phyloP scores from a whole-genome alignment of 2,888 invertebrate species.

The Sarcophaga rosellei region DNA sequence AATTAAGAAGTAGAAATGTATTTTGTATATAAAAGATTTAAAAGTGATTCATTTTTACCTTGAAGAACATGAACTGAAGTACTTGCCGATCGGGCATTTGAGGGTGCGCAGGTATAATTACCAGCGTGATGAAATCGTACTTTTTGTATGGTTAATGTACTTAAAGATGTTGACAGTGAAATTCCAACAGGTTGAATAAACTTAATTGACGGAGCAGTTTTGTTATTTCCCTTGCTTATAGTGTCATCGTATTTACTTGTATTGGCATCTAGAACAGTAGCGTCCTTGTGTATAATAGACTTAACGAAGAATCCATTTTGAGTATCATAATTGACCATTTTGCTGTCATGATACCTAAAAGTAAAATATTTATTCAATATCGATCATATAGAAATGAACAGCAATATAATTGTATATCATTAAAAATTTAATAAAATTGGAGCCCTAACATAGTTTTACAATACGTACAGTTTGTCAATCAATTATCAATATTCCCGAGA shows the following conservation, averaged over 20 bases:
- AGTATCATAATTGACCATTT: constrained; percentile 92
- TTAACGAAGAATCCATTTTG: constrained; percentile 84
- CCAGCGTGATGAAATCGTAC: constrained; percentile 87
- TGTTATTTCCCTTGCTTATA: constrained; percentile 57
- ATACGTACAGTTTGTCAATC: too few species aligned
- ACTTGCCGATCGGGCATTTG: constrained; percentile 88
- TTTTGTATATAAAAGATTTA: background rate
- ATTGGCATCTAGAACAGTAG: constrained; percentile 70
- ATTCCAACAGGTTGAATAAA: constrained; percentile 49
- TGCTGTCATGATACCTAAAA: constrained; percentile 89
- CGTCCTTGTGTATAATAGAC: constrained; percentile 74
- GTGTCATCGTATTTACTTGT: constrained; percentile 48
- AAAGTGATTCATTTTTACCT: constrained; percentile 80
- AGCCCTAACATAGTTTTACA: too few species aligned
- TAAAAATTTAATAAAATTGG: too few species aligned
- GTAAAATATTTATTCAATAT: background rate
- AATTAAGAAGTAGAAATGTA: background rate
- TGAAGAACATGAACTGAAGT: constrained; percentile 88
- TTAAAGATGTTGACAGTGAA: constrained; percentile 78
- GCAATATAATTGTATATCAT: too few species aligned
- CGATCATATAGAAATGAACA: background rate
- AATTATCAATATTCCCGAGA: too few species aligned
- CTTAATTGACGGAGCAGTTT: constrained; percentile 65
- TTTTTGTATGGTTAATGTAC: constrained; percentile 86
- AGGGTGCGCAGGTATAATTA: constrained; percentile 91